phyloP scores from a whole-genome alignment of 2,113 vertebrate genomes.

The Tiliqua scincoides region DNA sequence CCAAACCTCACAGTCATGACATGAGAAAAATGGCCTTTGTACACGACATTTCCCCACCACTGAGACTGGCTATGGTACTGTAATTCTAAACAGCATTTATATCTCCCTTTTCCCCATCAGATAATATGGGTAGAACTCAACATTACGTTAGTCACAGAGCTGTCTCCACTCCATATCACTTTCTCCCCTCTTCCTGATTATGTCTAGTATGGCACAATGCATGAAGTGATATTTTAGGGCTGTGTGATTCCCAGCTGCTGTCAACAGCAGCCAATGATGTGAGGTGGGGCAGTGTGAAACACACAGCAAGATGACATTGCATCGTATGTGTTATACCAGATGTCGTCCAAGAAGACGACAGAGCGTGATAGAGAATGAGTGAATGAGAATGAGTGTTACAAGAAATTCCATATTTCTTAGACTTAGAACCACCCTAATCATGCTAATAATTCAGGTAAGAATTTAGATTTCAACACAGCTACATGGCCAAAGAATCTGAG shows the following conservation, averaged over 20 bases:
- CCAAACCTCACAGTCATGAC: constrained; percentile 40
- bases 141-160: neutral
- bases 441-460: neutral
- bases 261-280: neutral
- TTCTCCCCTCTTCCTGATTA: neutral
- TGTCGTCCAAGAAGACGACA: neutral
- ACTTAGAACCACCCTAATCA: neutral
- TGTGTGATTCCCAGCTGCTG: neutral
- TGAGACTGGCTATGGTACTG: constrained; percentile 35
- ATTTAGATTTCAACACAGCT: constrained; percentile 23
- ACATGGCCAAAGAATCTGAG: constrained; percentile 32
- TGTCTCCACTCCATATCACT: neutral
- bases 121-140: constrained; percentile 32
- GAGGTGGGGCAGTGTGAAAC: neutral
- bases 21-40: constrained; percentile 25
- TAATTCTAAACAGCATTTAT: constrained; percentile 48
- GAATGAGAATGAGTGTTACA: neutral
- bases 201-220: neutral
- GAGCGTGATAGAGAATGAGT: neutral
- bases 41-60: constrained; percentile 41
- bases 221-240: neutral
- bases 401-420: neutral
- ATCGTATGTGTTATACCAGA: neutral
- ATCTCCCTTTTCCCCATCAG: neutral
- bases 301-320: neutral